Base-by-base conservation (phyloP, 2,797 vertebrate species). In the Gobionotothen gibberifrons region DNA sequence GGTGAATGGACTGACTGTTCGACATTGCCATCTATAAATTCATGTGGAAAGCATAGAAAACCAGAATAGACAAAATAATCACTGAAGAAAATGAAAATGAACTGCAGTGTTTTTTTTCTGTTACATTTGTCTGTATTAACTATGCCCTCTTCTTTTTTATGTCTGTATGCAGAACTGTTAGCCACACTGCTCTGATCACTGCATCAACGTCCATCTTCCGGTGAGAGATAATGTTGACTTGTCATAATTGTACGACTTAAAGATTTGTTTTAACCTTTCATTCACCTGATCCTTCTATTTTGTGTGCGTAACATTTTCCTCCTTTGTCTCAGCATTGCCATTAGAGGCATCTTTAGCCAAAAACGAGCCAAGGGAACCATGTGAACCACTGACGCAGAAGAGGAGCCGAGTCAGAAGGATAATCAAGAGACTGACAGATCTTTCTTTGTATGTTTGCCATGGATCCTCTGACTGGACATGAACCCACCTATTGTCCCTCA, bases 131-230 rank as follows among this genome's bases (percentile, higher is more conserved):
- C 29, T 5, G 19, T 62, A 57, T 66, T 82, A 60, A 73, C 36
- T 19, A 14, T 65, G 9, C 5, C 32, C 8, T 32, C 32, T 32
- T 32, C 3, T 0, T 43, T 32, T 17, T 72, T 42, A 6, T 74
- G 19, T 72, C 1, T 85, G 43, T 69, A n/a, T 80, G 17, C 91
- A 95, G 95, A 94, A 92, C 90, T 96, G 94, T 92, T 96, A 96
- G 92, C 91, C 84, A 58, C 75, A 59, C 76, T 64, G 17, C 36
- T 59, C 60, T 54, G 52, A 81, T 64, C 59, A 63, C 57, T n/a
- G 64, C 79, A 73, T 80, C 86, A 67, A 92, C 65, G 61, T 69
- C 79, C 82, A 85, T 87, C 78, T 87, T 79, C 88, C 93, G 95
- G 95, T 96, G 36, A 87, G 94, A 68, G 13, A 72, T 51, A 0